Percentiles rank a stretch among this genome's conserved stretches.
Evolutionary conservation across 2,797 vertebrate species (phyloP).

Genomic region (Peromyscus melanophrys): DNA sequence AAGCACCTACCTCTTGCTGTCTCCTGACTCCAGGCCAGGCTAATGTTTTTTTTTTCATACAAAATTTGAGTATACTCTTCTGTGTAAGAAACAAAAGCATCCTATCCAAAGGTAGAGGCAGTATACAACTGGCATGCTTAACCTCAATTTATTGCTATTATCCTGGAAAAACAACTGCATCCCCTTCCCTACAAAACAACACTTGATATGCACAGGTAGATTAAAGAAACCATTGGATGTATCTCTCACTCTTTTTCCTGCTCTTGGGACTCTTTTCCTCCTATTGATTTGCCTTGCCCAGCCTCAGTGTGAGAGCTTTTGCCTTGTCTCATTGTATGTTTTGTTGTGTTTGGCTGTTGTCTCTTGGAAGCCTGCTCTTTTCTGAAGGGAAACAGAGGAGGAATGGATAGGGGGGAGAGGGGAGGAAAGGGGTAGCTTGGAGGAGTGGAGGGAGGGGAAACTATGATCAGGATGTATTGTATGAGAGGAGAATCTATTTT

Average conservation of each 20-base stretch:
- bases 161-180: background rate
- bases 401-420: background rate
- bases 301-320: background rate
- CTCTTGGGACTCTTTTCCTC: background rate
- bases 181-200: background rate
- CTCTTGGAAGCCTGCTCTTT: background rate
- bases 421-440: background rate
- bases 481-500: background rate
- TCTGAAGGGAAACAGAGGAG: background rate
- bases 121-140: background rate
- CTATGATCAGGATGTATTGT: background rate
- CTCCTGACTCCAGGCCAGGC: too few relatives aligned
- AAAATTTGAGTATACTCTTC: constrained; percentile 45
- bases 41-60: constrained; percentile 30
- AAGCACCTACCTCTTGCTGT: too few relatives aligned
- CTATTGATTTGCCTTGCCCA: background rate
- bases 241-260: background rate
- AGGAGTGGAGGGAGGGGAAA: background rate
- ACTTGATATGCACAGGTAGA: background rate
- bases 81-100: constrained; percentile 25
- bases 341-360: background rate
- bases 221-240: background rate
- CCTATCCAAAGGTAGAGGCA: background rate
- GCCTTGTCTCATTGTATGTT: background rate
- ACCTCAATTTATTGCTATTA: background rate